Evolutionary conservation across 2,888 invertebrate species (phyloP).

Genomic region (Pristionchus japonicus): DNA sequence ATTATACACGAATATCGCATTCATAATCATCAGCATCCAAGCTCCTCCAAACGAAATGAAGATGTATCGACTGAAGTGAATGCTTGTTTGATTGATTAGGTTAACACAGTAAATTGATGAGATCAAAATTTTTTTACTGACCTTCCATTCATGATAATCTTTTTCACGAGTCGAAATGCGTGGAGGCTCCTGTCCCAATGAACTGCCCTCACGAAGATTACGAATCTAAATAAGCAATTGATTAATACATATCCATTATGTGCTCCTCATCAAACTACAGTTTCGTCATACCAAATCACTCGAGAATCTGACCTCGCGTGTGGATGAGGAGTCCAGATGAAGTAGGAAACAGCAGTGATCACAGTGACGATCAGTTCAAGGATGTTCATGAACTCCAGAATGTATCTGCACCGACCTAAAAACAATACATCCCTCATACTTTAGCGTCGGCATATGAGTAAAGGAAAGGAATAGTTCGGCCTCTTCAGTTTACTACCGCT

Average conservation of each 20-base stretch:
- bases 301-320: background rate
- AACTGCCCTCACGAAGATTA: background rate
- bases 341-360: background rate
- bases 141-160: background rate
- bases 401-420: background rate
- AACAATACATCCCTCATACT: background rate
- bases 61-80: background rate
- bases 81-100: no score
- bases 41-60: background rate
- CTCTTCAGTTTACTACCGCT: no score
- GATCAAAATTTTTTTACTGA: background rate
- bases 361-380: background rate
- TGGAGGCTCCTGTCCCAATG: slow-evolving; percentile 38
- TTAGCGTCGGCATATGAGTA: no score
- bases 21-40: background rate
- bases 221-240: background rate
- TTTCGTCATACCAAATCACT: no score
- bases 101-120: background rate
- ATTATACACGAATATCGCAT: background rate
- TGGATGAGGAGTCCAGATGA: background rate
- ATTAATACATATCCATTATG: no score
- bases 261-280: no score
- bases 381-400: background rate
- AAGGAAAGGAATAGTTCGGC: no score
- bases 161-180: background rate